A percentile compares a stretch with the other conserved stretches of the same genome.
phyloP scores from a whole-genome alignment of 2,113 vertebrate species.

The Phyllostomus discolor region DNA sequence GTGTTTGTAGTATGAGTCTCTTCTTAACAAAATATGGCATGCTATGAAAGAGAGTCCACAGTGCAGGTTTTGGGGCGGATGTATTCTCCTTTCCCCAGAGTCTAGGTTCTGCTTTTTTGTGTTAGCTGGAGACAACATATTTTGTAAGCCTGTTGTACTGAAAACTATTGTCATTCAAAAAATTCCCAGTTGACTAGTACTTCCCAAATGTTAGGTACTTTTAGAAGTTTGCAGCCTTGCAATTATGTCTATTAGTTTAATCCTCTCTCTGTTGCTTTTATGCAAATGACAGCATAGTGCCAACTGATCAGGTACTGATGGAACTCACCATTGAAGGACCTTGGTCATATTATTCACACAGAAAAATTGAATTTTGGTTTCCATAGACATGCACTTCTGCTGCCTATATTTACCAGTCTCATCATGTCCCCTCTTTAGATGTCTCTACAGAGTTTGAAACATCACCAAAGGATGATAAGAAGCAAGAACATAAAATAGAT shows the following conservation, averaged over 20 bases:
- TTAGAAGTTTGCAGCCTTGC: conserved; percentile 34
- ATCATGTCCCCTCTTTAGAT: not conserved
- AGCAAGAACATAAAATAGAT: too few species aligned
- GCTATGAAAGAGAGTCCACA: not conserved
- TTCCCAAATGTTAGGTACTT: not conserved
- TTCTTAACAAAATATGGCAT: not conserved
- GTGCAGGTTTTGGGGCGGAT: not conserved
- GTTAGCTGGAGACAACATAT: not conserved
- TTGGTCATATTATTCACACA: not conserved
- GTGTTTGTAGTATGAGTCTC: not conserved
- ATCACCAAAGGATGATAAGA: not conserved
- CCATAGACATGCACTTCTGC: not conserved
- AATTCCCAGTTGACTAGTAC: conserved; percentile 9
- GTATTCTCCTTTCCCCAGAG: not conserved
- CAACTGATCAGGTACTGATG: not conserved
- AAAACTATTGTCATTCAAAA: conserved; percentile 53
- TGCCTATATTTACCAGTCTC: not conserved
- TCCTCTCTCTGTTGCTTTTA: not conserved
- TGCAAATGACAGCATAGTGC: not conserved
- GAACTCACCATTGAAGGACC: not conserved
- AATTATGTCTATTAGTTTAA: not conserved
- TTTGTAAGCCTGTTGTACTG: conserved; percentile 45
- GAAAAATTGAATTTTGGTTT: not conserved
- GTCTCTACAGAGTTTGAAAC: not conserved
- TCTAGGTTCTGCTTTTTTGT: not conserved